phyloP scores from a whole-genome alignment of 1,140 invertebrate species.

The Scaptomyza hsui region DNA sequence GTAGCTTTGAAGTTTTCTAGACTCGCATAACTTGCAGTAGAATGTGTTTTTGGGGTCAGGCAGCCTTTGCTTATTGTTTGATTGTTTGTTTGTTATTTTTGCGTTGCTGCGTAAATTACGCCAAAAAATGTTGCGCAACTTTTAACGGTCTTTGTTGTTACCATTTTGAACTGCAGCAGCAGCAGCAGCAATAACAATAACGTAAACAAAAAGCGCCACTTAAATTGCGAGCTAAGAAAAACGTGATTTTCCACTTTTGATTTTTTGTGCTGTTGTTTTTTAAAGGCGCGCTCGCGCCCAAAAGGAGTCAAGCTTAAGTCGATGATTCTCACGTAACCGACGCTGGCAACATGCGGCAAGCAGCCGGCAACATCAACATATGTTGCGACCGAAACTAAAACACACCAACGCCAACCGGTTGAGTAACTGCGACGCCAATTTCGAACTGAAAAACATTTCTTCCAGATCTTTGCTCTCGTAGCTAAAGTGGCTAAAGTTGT shows the following conservation, averaged over 20 bases:
- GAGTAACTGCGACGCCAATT: slow-evolving; percentile 48
- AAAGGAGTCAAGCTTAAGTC: slow-evolving; percentile 55
- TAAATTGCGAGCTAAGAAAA: slow-evolving; percentile 75
- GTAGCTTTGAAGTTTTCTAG: slow-evolving; percentile 46
- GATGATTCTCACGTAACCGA: slow-evolving; percentile 70
- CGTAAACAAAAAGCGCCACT: slow-evolving; percentile 55
- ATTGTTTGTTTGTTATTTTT: slow-evolving; percentile 30
- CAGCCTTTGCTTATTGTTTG: slow-evolving; percentile 10
- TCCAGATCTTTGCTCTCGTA: slow-evolving; percentile 52
- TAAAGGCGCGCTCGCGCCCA: slow-evolving; percentile 57
- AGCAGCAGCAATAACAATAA: slow-evolving; percentile 45
- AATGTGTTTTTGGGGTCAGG: slow-evolving; percentile 58
- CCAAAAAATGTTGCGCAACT: slow-evolving; percentile 60
- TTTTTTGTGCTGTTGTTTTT: slow-evolving; percentile 44
- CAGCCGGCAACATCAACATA: slow-evolving; percentile 48
- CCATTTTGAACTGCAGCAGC: slow-evolving; percentile 54
- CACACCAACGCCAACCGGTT: slow-evolving; percentile 60
- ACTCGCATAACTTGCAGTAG: slow-evolving; percentile 43
- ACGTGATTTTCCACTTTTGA: slow-evolving; percentile 78
- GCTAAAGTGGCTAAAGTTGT: slow-evolving; percentile 31
- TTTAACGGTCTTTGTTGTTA: slow-evolving; percentile 61
- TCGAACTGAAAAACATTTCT: slow-evolving; percentile 43
- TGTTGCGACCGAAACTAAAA: slow-evolving; percentile 44
- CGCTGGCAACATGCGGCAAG: slow-evolving; percentile 38
- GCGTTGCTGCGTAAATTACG: slow-evolving; percentile 64